Conservation (phyloP, 2,888 invertebrate genomes). For the Drosophila quinaria region DNA sequence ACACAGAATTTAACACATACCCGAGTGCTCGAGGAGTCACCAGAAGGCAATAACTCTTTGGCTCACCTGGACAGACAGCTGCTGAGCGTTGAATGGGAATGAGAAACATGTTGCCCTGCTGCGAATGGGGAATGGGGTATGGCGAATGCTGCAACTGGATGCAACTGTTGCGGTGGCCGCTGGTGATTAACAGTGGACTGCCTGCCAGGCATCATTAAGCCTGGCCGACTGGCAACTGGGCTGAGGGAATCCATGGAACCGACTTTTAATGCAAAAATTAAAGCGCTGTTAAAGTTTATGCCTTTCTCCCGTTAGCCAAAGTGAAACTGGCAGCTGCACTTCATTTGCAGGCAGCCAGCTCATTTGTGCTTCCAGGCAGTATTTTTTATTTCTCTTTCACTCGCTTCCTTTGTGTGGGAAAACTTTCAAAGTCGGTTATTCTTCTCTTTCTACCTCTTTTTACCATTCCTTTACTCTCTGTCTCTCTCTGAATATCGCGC, state of each 20-base stretch:
- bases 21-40: conserved; percentile 35
- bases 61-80: conserved; percentile 47
- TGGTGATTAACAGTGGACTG: conserved; percentile 60
- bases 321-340: conserved; percentile 76
- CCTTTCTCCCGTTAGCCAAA: conserved; percentile 29
- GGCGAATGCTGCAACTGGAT: conserved; percentile 8
- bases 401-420: conserved; percentile 43
- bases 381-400: conserved; percentile 17
- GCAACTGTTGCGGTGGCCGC: conserved; percentile 35
- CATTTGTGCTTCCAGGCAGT: conserved; percentile 56
- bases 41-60: conserved; percentile 57
- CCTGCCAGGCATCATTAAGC: conserved; percentile 51
- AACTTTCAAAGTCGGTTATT: conserved; percentile 38
- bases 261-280: conserved; percentile 60
- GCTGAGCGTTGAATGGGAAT: conserved; percentile 32
- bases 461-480: not conserved
- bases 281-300: conserved; percentile 70
- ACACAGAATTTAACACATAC: conserved; percentile 61
- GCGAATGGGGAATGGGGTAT: not conserved
- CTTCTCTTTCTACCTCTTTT: conserved; percentile 22
- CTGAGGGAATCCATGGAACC: conserved; percentile 25
- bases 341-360: conserved; percentile 73
- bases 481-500: conserved; percentile 17
- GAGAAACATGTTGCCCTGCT: conserved; percentile 29
- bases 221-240: conserved; percentile 6